phyloP scores from a whole-genome alignment of 2,797 vertebrate species.

The Ispidina lecontei region DNA sequence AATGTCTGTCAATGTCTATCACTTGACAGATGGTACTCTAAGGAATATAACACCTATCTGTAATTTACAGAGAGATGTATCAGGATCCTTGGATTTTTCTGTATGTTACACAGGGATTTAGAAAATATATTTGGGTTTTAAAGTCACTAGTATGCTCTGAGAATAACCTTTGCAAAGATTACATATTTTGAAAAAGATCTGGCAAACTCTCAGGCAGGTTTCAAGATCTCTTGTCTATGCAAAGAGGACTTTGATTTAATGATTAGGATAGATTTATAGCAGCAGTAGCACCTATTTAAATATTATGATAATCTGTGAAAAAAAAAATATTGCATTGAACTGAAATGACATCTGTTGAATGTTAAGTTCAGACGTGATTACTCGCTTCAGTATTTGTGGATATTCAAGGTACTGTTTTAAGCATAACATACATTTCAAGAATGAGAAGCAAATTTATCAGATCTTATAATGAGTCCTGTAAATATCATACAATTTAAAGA shows the following conservation, averaged over 20 bases:
- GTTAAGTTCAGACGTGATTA: background rate
- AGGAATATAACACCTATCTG: conserved; percentile 5
- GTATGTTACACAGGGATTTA: background rate
- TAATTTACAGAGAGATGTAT: background rate
- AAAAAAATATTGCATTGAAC: background rate
- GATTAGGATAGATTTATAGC: conserved; percentile 52
- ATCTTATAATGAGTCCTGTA: background rate
- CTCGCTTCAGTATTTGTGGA: background rate
- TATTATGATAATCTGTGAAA: background rate
- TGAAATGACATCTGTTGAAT: background rate
- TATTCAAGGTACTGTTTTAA: background rate
- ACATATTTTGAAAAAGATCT: background rate
- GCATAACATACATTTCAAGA: background rate
- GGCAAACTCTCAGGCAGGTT: conserved; percentile 51
- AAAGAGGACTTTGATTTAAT: conserved; percentile 48
- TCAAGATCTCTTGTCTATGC: conserved; percentile 50
- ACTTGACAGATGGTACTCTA: background rate
- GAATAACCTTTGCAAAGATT: conserved; percentile 26
- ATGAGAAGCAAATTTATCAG: background rate
- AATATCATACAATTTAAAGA: background rate
- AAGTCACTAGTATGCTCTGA: background rate
- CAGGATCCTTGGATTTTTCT: background rate
- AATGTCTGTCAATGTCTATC: background rate
- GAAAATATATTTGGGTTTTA: background rate
- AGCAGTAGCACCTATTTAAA: conserved; percentile 28